Evolutionary conservation across 2,888 invertebrate genomes (phyloP).

Genomic region (Perdita meconis): DNA sequence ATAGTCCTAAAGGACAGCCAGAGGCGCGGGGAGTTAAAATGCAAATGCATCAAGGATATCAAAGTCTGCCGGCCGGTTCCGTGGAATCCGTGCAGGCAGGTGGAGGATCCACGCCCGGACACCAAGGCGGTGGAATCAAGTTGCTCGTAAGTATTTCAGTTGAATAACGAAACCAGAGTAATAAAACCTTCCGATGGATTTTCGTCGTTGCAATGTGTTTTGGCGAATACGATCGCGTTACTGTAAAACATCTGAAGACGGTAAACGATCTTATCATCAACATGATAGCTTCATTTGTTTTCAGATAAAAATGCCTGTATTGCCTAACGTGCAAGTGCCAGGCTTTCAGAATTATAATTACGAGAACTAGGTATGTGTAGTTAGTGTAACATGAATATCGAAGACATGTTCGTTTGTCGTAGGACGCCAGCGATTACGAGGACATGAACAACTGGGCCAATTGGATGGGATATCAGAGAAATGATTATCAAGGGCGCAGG

Average conservation of each 20-base stretch:
- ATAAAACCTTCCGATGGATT: background rate
- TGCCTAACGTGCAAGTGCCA: conserved; percentile 68
- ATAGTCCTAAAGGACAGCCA: conserved; percentile 41
- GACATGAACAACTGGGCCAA: conserved; percentile 70
- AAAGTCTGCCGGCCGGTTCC: conserved; percentile 80
- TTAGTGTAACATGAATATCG: conserved; percentile 45
- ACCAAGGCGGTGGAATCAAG: conserved; percentile 81
- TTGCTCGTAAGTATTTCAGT: conserved; percentile 76
- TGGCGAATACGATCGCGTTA: background rate
- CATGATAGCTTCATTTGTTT: conserved; percentile 69
- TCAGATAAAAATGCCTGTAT: conserved; percentile 81
- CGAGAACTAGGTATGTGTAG: conserved; percentile 54
- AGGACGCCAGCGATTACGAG: conserved; percentile 70
- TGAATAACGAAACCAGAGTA: conserved; percentile 4
- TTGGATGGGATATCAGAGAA: conserved; percentile 73
- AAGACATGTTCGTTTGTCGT: conserved; percentile 64
- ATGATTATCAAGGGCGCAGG: conserved; percentile 64
- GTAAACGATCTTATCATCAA: conserved; percentile 24
- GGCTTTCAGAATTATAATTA: conserved; percentile 67
- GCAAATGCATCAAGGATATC: conserved; percentile 82
- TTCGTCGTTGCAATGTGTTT: background rate
- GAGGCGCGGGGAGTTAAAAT: conserved; percentile 76
- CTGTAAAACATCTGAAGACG: conserved; percentile 33
- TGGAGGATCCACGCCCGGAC: conserved; percentile 78
- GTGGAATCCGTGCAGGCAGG: conserved; percentile 81